These are phyloP conservation scores for Tribolium castaneum DNA, from an alignment of 1,140 invertebrate genomes.

Conservation along the genomic window DNA sequence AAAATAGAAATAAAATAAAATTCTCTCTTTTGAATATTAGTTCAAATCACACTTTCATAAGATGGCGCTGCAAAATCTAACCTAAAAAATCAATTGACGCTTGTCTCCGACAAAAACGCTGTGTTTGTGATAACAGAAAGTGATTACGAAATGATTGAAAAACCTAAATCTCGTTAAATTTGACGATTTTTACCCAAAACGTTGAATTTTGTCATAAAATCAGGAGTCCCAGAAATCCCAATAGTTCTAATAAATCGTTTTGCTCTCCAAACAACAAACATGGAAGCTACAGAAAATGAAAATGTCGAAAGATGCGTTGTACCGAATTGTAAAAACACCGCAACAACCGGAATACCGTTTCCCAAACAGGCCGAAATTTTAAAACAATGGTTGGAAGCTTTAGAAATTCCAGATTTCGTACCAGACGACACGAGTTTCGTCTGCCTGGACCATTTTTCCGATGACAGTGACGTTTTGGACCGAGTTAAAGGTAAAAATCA, in stretches of 20 bases:
- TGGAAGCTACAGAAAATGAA: not conserved
- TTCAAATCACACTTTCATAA: not conserved
- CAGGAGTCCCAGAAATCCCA: constrained; percentile 21
- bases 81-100: not conserved
- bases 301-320: constrained; percentile 53
- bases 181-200: too few species aligned
- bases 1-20: too few species aligned
- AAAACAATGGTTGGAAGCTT: constrained; percentile 53
- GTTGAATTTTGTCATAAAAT: not conserved
- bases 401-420: constrained; percentile 46
- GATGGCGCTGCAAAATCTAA: not conserved
- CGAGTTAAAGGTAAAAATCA: constrained; percentile 5
- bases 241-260: constrained; percentile 23
- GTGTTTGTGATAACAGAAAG: not conserved
- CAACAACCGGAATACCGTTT: constrained; percentile 53
- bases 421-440: constrained; percentile 51
- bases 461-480: constrained; percentile 40
- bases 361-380: constrained; percentile 52
- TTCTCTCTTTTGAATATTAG: not conserved
- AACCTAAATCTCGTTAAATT: too few species aligned
- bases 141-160: not conserved
- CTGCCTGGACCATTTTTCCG: constrained; percentile 58
- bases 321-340: constrained; percentile 56
- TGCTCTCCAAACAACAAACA: constrained; percentile 27
- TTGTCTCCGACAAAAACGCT: not conserved